Percentiles rank a stretch among this genome's conserved stretches.
phyloP scores from a whole-genome alignment of 2,888 invertebrate genomes.

The Anthrax anthrax region DNA sequence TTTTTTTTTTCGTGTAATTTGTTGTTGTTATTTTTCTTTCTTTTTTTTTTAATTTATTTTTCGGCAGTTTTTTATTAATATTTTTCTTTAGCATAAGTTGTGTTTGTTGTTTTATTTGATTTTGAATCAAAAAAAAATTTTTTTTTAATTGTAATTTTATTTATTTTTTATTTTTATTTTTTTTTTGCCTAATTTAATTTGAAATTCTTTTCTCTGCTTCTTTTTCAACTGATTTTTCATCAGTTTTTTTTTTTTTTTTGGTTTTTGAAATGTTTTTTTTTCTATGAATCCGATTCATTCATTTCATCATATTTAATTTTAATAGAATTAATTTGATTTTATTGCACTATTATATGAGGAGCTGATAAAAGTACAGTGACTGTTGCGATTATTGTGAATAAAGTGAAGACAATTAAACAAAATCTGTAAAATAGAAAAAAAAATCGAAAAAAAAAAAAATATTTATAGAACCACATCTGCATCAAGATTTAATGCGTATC shows the following conservation, averaged over 20 bases:
- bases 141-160: constrained; percentile 1
- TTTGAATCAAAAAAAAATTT: too few species aligned
- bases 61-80: neutral
- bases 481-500: too few species aligned
- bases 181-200: neutral
- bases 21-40: constrained; percentile 1
- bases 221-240: too few species aligned
- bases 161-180: constrained; percentile 8
- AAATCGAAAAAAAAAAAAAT: constrained; percentile 9
- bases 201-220: constrained; percentile 2
- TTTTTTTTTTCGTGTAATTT: constrained; percentile 5
- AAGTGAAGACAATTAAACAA: constrained; percentile 88
- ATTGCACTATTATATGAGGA: constrained; percentile 91
- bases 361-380: constrained; percentile 82
- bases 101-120: too few species aligned
- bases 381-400: constrained; percentile 87
- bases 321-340: constrained; percentile 24
- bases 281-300: too few species aligned
- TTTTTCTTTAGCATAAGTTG: too few species aligned
- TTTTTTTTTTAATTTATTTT: constrained; percentile 8
- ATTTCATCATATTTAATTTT: too few species aligned
- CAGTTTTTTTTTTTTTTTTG: too few species aligned
- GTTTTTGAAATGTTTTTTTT: too few species aligned
- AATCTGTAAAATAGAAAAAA: constrained; percentile 58
- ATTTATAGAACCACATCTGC: too few species aligned